Percentiles rank a stretch among this genome's conserved stretches.
These are phyloP conservation scores for Chiloscyllium plagiosum DNA, from an alignment of 2,113 vertebrate species.

Conservation along the genomic window DNA sequence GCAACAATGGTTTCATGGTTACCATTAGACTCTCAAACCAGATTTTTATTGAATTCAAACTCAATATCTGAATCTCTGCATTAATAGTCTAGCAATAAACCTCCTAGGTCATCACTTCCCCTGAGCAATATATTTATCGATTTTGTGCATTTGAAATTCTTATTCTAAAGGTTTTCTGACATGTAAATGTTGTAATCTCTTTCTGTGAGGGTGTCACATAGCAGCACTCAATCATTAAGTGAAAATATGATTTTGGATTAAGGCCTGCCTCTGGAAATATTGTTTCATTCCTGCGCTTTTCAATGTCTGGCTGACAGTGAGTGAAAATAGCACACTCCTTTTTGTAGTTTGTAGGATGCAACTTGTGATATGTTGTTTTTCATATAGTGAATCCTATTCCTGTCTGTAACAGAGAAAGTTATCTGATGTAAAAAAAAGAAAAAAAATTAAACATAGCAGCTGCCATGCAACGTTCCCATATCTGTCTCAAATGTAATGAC, in stretches of 20 bases:
- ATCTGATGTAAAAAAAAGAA: background rate
- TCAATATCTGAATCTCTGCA: too few relatives aligned
- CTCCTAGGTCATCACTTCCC: too few relatives aligned
- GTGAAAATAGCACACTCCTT: background rate
- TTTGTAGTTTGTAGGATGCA: background rate
- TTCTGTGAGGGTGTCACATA: background rate
- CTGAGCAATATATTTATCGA: too few relatives aligned
- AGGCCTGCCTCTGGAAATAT: background rate
- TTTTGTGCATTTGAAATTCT: background rate
- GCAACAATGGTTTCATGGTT: too few relatives aligned
- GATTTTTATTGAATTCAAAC: too few relatives aligned
- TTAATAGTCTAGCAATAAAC: too few relatives aligned
- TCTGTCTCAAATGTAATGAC: background rate
- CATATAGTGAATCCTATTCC: background rate
- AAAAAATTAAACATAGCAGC: background rate
- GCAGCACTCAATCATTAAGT: background rate
- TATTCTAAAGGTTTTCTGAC: background rate
- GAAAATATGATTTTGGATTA: background rate
- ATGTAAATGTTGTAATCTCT: background rate
- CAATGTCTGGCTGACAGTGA: background rate
- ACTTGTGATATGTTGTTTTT: background rate
- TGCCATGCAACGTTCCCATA: background rate
- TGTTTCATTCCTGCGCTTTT: background rate
- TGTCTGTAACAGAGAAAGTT: background rate
- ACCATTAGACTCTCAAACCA: too few relatives aligned